Evolutionary conservation across 2,113 vertebrate species (phyloP), one percentile per base, ranked within the genome.

Genomic region (Okapia johnstoni): DNA sequence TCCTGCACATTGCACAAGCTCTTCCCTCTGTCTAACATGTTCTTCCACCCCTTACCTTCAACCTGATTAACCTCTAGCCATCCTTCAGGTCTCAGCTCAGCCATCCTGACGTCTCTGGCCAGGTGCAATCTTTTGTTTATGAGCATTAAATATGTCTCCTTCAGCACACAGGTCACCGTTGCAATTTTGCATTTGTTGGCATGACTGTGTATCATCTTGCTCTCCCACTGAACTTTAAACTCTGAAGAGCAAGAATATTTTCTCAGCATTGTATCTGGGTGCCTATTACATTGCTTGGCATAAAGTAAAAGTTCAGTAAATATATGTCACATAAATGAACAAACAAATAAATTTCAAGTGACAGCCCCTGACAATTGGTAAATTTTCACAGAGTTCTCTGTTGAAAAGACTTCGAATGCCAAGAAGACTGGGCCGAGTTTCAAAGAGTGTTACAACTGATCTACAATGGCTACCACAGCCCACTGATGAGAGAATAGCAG

Each of bases 301-400:
- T 77, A 33, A 54, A 61, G 70, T 52, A 40, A 92, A 76, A 89
- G 26, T 10, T 88, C 70, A n/a, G 55, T 61, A 66, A 93, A 63
- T 88, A 88, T 54, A 23, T 85, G 83, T 76, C 76, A 55, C 48
- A 21, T 8, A 33, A 61, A 55, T 77, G 9, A 58, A 90, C 58
- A 73, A 87, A 83, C 66, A 84, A 88, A 85, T 90, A 10, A 77
- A 70, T 94, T 86, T 63, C 84, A 90, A 80, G 73, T 80, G 90
- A 87, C 73, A 90, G 80, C 50, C 55, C 55, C 88, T 61, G 14
- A 84, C 19, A 58, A 40, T 8, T 16, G 16, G 54, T 60, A 77
- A 50, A 36, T 61, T 84, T 79, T 60, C 36, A 46, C 40, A 52
- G 40, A 73, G 55, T 6, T 91, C 46, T 55, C 43, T 13, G 26